Base-by-base conservation (phyloP, 2,888 invertebrate genomes). In the Eupithecia insigniata region DNA sequence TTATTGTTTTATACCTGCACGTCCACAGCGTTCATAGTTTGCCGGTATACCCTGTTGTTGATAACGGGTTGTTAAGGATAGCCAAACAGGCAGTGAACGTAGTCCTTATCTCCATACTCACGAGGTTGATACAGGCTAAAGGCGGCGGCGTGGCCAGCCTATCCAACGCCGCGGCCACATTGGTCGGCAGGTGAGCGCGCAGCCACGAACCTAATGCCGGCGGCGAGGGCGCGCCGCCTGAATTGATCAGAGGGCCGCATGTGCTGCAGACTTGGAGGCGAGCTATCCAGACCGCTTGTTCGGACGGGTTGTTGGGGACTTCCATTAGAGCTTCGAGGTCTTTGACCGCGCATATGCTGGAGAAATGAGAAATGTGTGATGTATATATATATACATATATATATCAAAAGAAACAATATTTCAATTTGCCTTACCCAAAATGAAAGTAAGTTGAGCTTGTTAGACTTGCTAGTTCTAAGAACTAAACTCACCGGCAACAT, bases 401-500 rank as follows among this genome's bases (percentile, higher is more conserved):
- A 3, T 51, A 10, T 51, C n/a, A 10, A 22, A 51, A 12, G 51
- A 51, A 51, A 0, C 22, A 51, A 22, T 51, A 0, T n/a, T n/a
- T n/a, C n/a, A n/a, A n/a, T n/a, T n/a, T n/a, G n/a, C n/a, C n/a
- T n/a, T n/a, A n/a, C n/a, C n/a, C n/a, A n/a, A n/a, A n/a, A n/a
- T n/a, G n/a, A n/a, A n/a, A n/a, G n/a, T n/a, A n/a, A n/a, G n/a
- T n/a, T n/a, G n/a, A n/a, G n/a, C n/a, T n/a, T n/a, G n/a, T n/a
- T n/a, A n/a, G n/a, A n/a, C n/a, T n/a, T n/a, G n/a, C n/a, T n/a
- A n/a, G n/a, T n/a, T n/a, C n/a, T n/a, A n/a, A n/a, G n/a, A n/a
- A n/a, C n/a, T 1, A n/a, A 12, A 84, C 86, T 85, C 78, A 96
- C 93, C 96, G 94, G 77, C 95, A 95, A 77, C 95, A 96, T 65